Conservation (phyloP, 2,797 vertebrate species). For the Pseudomugil gertrudae region DNA sequence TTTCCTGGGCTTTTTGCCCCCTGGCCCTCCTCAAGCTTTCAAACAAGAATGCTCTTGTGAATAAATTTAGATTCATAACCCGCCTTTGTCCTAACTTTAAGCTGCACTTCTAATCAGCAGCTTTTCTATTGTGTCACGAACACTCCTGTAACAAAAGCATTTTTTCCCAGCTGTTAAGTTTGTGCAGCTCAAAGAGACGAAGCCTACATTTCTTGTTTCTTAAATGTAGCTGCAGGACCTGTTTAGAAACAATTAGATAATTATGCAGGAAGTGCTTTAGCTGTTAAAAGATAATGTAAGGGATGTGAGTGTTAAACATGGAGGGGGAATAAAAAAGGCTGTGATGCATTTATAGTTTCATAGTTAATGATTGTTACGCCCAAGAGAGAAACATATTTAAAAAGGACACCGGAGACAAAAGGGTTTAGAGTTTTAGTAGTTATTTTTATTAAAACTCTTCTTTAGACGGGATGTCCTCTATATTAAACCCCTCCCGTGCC, state of each 20-base stretch:
- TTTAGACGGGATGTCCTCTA: too few species aligned
- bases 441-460: too few species aligned
- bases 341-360: background rate
- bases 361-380: too few species aligned
- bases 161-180: slow-evolving; percentile 15
- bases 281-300: background rate
- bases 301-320: too few species aligned
- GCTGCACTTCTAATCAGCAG: slow-evolving; percentile 21
- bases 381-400: too few species aligned
- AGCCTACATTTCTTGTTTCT: slow-evolving; percentile 41
- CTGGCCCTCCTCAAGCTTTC: background rate
- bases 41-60: background rate
- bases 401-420: too few species aligned
- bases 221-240: slow-evolving; percentile 19
- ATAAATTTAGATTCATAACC: background rate
- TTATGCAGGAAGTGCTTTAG: background rate
- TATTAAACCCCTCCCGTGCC: too few species aligned
- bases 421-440: too few species aligned
- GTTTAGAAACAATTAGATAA: slow-evolving; percentile 3
- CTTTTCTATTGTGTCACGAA: slow-evolving; percentile 9
- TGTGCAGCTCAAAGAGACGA: slow-evolving; percentile 17
- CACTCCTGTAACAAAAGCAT: slow-evolving; percentile 13
- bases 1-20: background rate
- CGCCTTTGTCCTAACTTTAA: background rate
- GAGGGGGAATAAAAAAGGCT: too few species aligned